These are phyloP conservation scores for Rutilus rutilus DNA, from an alignment of 2,113 vertebrate genomes.

Conservation along the genomic window DNA sequence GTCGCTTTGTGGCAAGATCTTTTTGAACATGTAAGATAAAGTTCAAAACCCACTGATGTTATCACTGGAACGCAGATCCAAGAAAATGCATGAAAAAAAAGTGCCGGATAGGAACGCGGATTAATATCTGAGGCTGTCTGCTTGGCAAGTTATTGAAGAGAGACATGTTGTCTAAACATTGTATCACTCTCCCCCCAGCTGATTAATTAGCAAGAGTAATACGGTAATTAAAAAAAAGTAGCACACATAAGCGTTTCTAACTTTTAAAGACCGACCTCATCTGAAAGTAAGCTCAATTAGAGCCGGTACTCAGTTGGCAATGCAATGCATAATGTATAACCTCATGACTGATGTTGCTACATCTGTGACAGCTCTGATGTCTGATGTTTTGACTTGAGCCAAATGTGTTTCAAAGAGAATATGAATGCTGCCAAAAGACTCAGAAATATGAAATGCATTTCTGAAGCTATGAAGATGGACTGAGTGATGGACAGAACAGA, in stretches of 20 bases:
- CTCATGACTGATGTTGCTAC: constrained; percentile 12
- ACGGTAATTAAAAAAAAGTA: constrained; percentile 3
- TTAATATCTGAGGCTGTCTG: not conserved
- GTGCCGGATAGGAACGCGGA: not conserved
- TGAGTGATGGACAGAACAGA: constrained; percentile 49
- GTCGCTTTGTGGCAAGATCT: not conserved
- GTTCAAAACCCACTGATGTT: constrained; percentile 11
- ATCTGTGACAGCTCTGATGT: not conserved
- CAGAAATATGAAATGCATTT: constrained; percentile 17
- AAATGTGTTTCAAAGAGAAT: constrained; percentile 21
- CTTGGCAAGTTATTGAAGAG: constrained; percentile 15
- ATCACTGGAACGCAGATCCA: not conserved
- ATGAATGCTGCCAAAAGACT: constrained; percentile 16
- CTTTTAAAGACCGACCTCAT: constrained; percentile 15
- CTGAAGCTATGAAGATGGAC: constrained; percentile 30
- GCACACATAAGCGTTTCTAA: constrained; percentile 26
- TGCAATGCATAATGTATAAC: not conserved
- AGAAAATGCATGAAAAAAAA: not conserved
- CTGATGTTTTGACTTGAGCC: not conserved
- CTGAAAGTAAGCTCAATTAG: constrained; percentile 10
- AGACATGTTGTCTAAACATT: constrained; percentile 7
- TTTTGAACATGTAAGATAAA: constrained; percentile 4
- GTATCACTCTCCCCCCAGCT: not conserved
- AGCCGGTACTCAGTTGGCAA: not conserved
- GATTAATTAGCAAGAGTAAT: constrained; percentile 18